These are phyloP conservation scores for Tetragonula clypearis DNA, from an alignment of 1,140 invertebrate species.

Conservation along the genomic window DNA sequence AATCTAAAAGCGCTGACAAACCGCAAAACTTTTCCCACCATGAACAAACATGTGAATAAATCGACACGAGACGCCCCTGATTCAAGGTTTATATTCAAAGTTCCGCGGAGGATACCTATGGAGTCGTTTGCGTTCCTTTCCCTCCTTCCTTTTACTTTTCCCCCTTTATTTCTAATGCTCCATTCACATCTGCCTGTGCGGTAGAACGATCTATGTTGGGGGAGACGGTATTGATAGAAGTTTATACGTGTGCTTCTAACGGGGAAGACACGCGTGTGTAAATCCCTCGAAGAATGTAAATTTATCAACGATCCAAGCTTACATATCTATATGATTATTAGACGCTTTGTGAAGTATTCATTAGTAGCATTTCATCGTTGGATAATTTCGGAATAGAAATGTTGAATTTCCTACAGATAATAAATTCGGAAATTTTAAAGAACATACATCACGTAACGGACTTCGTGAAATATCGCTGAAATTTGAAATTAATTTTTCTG, in stretches of 20 bases:
- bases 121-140: constrained; percentile 53
- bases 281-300: constrained; percentile 1
- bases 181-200: background rate
- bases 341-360: background rate
- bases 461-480: background rate
- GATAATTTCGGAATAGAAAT: background rate
- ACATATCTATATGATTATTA: background rate
- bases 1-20: constrained; percentile 81
- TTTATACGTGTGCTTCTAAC: background rate
- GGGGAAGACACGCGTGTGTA: background rate
- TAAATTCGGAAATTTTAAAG: no score
- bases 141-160: constrained; percentile 46
- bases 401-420: background rate
- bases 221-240: background rate
- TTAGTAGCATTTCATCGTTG: background rate
- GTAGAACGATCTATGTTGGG: constrained; percentile 8
- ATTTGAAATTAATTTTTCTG: background rate
- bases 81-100: constrained; percentile 80
- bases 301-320: background rate
- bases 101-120: constrained; percentile 67
- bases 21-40: constrained; percentile 78
- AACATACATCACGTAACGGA: background rate
- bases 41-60: constrained; percentile 81
- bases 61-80: constrained; percentile 71
- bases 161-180: constrained; percentile 57